Conservation (phyloP, 2,797 vertebrate genomes). For the Lacerta agilis region DNA sequence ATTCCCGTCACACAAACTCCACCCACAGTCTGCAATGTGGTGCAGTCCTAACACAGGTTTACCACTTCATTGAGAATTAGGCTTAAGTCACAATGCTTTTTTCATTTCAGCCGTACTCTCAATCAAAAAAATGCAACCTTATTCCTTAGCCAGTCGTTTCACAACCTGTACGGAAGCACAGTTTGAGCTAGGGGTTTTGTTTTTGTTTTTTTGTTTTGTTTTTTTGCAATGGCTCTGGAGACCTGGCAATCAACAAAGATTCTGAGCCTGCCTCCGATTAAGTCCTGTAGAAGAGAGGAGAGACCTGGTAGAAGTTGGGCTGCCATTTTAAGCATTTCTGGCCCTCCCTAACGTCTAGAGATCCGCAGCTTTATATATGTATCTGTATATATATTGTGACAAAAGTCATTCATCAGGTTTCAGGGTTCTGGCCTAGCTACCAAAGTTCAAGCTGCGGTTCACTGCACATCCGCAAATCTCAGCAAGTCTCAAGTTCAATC, state of each 20-base stretch:
- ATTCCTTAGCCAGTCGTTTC: neutral
- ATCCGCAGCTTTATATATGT: neutral
- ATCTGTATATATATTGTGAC: conserved; percentile 12
- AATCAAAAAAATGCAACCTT: too few species aligned
- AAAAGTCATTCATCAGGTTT: conserved; percentile 32
- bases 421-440: conserved; percentile 15
- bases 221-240: neutral
- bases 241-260: too few species aligned
- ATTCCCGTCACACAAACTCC: neutral
- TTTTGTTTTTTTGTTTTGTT: too few species aligned
- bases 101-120: neutral
- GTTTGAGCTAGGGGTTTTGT: neutral
- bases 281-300: neutral
- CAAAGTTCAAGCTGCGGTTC: conserved; percentile 20
- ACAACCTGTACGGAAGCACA: neutral
- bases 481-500: conserved; percentile 36
- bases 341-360: neutral
- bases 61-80: neutral
- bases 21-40: too few species aligned
- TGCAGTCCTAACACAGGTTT: neutral
- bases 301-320: neutral
- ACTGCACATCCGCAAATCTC: conserved; percentile 37
- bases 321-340: neutral
- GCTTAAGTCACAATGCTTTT: neutral
- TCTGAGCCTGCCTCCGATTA: neutral